Evolutionary conservation across 2,797 vertebrate genomes (phyloP), one percentile per base, ranked within the genome.

Genomic region (Brachymystax lenok): DNA sequence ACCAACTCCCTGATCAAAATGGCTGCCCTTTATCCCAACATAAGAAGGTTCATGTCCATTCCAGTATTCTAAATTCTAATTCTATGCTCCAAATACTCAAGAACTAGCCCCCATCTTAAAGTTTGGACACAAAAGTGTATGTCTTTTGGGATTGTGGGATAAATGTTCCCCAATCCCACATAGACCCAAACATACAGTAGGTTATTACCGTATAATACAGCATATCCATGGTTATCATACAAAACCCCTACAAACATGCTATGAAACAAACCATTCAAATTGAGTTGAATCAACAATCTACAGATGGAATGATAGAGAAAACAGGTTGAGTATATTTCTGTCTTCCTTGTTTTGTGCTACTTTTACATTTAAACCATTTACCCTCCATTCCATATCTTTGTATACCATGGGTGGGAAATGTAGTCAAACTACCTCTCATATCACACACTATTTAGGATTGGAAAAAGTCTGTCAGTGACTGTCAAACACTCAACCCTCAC

Each of bases 221-320:
- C 52, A 71, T 77, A 80, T 80, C 85, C 77, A 83, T 74, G 77
- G 74, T 81, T 75, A 81, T 77, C 78, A 83, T 74, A 78, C 27
- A 70, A 85, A 85, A 87, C 71, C 71, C 59, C 78, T 73, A 78
- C 83, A 83, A 86, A 87, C 87, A 91, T 90, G 84, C 87, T 83
- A 86, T 77, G 79, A 12, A 70, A 50, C 19, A 87, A 86, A 86
- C 76, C 77, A 81, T 79, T 83, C 83, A 17, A 35, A 50, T 21
- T 28, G 21, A 74, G 61, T 1, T 68, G 79, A 67, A 69, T 81
- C 74, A 24, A 24, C 35, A 30, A 40, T 71, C 75, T 78, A 80
- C 63, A 24, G 74, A 59, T 77, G 64, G 74, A 78, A 50, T 51
- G 82, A 79, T 59, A 63, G 14, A 69, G 69, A 69, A 69, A 69